Base-by-base conservation (phyloP, 2,888 invertebrate species). In the Atethmia centrago region DNA sequence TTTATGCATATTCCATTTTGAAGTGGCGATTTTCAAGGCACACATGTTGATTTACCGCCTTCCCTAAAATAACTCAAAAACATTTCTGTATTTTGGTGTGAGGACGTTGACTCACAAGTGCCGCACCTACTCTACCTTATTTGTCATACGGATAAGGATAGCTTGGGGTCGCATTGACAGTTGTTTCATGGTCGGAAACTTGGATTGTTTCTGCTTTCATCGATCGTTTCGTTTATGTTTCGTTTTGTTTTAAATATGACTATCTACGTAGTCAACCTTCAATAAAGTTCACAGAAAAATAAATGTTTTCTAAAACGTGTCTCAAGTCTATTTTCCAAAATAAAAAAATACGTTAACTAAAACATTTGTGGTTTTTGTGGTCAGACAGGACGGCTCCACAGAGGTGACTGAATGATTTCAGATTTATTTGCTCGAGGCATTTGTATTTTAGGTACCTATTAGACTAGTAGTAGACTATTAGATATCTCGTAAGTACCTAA, bases 61-160 rank as follows among this genome's bases (percentile, higher is more conserved):
- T 85, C 55, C 25, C 66, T 77, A 62, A 53, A 75, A 71, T 78
- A 61, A 77, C 68, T 82, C 69, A 71, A 81, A 82, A 70, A 45
- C 62, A 79, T 78, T 77, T 71, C 61, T 77, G 79, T 71, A 49
- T 66, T 66, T 74, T 67, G 79, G 67, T 21, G 68, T 78, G 78
- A 78, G 87, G 79, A 77, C 84, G 78, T 83, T 87, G 86, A 85
- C 85, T 87, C 86, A 87, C 58, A 55, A 42, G 55, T 47, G 80
- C 71, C 84, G 78, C 86, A 87, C 86, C 87, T 85, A 77, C 77
- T 74, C 77, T 77, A 56, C 86, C 87, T 79, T 87, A 80, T 87
- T 87, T 84, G 87, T 85, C 87, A 73, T 64, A 58, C 82, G 82
- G 76, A 87, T 80, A 85, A 84, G 84, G 82, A 87, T 81, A 84